Conservation (phyloP, 53 echinoderm and acorn worm genomes). For the Luidia sarsii region DNA sequence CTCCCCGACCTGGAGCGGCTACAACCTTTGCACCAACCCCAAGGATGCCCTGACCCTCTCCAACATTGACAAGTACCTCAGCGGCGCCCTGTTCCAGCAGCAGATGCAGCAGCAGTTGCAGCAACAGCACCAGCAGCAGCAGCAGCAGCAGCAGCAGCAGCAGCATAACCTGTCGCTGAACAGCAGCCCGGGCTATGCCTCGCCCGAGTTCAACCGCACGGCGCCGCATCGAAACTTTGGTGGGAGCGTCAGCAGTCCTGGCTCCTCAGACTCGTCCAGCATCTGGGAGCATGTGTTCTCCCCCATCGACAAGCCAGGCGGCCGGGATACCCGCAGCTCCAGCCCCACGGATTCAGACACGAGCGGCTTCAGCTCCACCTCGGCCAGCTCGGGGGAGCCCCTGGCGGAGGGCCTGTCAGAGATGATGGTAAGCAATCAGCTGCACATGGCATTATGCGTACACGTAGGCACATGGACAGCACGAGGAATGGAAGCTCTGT, state of each 20-base stretch:
- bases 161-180: not conserved
- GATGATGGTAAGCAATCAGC: constrained; percentile 72
- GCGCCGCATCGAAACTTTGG: constrained; percentile 36
- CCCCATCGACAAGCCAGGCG: constrained; percentile 60
- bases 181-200: constrained; percentile 11
- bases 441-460: too few relatives aligned
- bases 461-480: too few relatives aligned
- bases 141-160: not conserved
- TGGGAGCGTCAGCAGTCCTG: constrained; percentile 67
- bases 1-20: constrained; percentile 84
- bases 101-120: constrained; percentile 32
- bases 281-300: constrained; percentile 92
- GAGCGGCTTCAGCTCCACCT: constrained; percentile 88
- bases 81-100: constrained; percentile 58
- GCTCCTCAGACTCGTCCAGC: constrained; percentile 67
- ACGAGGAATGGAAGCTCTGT: too few relatives aligned
- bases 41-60: constrained; percentile 95
- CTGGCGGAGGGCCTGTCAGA: constrained; percentile 73
- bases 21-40: constrained; percentile 89
- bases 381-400: constrained; percentile 70
- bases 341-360: constrained; percentile 95
- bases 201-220: constrained; percentile 27
- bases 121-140: constrained; percentile 33
- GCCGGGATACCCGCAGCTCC: constrained; percentile 54
- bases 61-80: constrained; percentile 94